A percentile compares a stretch with the other conserved stretches of the same genome.
Evolutionary conservation across 2,888 invertebrate genomes (phyloP).

Genomic region (Hydrotaea cyrtoneurina): DNA sequence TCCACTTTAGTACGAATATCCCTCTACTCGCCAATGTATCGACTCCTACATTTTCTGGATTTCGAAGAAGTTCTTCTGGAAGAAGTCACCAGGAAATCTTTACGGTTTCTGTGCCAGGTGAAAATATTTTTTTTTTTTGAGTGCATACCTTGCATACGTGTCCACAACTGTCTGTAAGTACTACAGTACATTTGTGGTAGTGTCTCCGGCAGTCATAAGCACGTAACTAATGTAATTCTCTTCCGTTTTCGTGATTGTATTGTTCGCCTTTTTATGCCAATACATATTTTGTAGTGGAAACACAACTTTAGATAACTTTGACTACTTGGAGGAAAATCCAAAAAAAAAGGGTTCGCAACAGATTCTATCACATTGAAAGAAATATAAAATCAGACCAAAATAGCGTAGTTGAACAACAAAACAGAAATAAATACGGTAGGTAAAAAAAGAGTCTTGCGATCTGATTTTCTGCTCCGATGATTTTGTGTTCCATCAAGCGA

Average conservation of each 20-base stretch:
- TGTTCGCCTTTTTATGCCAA: slow-evolving; percentile 47
- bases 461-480: slow-evolving; percentile 80
- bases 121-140: too few species aligned
- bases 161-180: too few species aligned
- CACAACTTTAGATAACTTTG: slow-evolving; percentile 24
- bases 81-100: too few species aligned
- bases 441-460: slow-evolving; percentile 68
- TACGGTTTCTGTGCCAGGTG: too few species aligned
- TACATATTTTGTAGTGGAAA: background rate
- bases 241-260: slow-evolving; percentile 63
- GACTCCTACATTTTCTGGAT: too few species aligned
- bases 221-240: slow-evolving; percentile 66
- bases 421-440: slow-evolving; percentile 60
- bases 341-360: slow-evolving; percentile 57
- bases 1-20: too few species aligned
- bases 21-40: too few species aligned
- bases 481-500: slow-evolving; percentile 72
- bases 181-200: background rate
- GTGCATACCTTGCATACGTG: too few species aligned
- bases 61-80: too few species aligned
- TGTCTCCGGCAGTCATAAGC: slow-evolving; percentile 45
- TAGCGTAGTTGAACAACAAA: background rate
- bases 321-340: slow-evolving; percentile 48
- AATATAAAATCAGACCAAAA: slow-evolving; percentile 44
- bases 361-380: slow-evolving; percentile 49